Evolutionary conservation across 2,797 vertebrate genomes (phyloP).

Genomic region (Tachyglossus aculeatus): DNA sequence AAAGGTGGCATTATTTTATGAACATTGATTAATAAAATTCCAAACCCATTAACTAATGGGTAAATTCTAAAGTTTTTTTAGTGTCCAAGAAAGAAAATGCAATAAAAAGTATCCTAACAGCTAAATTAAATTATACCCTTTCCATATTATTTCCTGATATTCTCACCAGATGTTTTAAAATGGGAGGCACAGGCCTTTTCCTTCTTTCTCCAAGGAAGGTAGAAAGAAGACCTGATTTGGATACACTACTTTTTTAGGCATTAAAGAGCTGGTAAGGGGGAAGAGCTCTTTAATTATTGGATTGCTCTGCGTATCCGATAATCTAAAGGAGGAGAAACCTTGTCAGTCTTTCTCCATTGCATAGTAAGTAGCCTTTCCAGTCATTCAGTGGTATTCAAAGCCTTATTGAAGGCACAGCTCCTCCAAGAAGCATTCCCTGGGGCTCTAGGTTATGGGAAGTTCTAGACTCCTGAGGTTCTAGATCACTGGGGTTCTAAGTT

Average conservation of each 20-base stretch:
- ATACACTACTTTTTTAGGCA: slow-evolving; percentile 22
- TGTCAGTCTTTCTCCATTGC: not conserved
- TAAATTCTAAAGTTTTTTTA: slow-evolving; percentile 64
- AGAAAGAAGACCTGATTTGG: slow-evolving; percentile 54
- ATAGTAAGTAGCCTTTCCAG: not conserved
- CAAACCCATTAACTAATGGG: slow-evolving; percentile 75
- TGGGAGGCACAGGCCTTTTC: slow-evolving; percentile 34
- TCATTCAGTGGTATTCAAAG: too few species aligned
- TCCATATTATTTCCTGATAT: slow-evolving; percentile 64
- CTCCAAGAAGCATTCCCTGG: too few species aligned
- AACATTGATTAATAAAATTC: slow-evolving; percentile 80
- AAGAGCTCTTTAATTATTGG: not conserved
- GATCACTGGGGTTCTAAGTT: too few species aligned
- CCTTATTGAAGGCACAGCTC: too few species aligned
- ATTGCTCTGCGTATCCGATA: not conserved
- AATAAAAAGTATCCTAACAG: slow-evolving; percentile 74
- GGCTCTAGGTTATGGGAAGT: too few species aligned
- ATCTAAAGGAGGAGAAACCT: not conserved
- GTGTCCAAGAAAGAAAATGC: slow-evolving; percentile 69
- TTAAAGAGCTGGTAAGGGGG: not conserved
- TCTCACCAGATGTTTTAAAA: slow-evolving; percentile 74
- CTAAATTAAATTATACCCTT: slow-evolving; percentile 73
- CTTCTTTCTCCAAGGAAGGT: slow-evolving; percentile 47
- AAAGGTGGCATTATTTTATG: slow-evolving; percentile 76
- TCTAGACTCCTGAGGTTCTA: too few species aligned